Conservation (phyloP, 2,888 invertebrate species). For the Drosophila recens region DNA sequence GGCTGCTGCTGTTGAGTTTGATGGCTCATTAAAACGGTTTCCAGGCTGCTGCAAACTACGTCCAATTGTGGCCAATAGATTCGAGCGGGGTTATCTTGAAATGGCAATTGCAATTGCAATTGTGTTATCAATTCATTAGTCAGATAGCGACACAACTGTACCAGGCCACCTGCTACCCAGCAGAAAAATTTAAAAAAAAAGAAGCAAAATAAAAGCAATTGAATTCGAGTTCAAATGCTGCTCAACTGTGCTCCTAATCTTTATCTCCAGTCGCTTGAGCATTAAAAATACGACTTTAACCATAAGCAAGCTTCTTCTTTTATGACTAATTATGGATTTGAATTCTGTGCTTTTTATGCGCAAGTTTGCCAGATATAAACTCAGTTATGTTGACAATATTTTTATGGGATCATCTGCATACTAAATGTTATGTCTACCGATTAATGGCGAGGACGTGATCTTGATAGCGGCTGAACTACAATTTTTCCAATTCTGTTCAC, state of each 20-base stretch:
- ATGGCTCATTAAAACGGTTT: conserved; percentile 75
- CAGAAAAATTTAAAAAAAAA: not conserved
- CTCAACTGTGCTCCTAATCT: conserved; percentile 23
- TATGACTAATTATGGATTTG: conserved; percentile 1
- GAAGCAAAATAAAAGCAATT: conserved; percentile 13
- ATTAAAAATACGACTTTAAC: conserved; percentile 9
- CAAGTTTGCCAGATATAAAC: not conserved
- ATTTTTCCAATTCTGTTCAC: not conserved
- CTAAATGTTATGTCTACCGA: not conserved
- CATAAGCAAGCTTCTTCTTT: not conserved
- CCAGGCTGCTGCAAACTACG: conserved; percentile 34
- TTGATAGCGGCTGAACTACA: not conserved
- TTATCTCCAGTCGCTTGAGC: conserved; percentile 7
- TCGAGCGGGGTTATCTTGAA: no score
- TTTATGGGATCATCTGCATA: not conserved
- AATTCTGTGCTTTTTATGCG: not conserved
- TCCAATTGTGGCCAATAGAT: not conserved
- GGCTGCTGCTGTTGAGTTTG: conserved; percentile 43
- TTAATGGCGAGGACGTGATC: not conserved
- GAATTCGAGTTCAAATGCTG: conserved; percentile 5
- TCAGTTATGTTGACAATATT: not conserved
- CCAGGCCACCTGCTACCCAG: conserved; percentile 1
- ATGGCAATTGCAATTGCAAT: conserved; percentile 6
- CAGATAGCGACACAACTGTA: conserved; percentile 34
- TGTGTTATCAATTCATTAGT: conserved; percentile 51